Evolutionary conservation across 2,113 vertebrate genomes (phyloP).

Genomic region (Corythoichthys intestinalis): DNA sequence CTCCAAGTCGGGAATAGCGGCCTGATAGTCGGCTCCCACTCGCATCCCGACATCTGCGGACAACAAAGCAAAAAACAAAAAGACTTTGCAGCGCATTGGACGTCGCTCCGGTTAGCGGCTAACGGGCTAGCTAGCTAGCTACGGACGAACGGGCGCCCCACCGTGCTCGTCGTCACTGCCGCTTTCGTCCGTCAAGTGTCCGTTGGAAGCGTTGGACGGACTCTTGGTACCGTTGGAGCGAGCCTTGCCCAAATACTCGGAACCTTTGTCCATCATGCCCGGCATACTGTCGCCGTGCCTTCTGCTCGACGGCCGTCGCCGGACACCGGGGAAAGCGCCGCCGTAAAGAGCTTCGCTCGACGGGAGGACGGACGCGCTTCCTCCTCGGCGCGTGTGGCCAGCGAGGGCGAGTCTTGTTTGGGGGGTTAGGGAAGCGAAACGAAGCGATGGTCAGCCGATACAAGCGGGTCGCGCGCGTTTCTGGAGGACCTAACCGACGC

Average conservation of each 20-base stretch:
- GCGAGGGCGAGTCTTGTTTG: not conserved
- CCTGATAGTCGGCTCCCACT: slow-evolving; percentile 92
- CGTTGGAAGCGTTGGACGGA: slow-evolving; percentile 84
- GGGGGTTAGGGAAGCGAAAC: not conserved
- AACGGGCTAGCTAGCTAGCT: not conserved
- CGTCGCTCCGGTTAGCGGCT: not conserved
- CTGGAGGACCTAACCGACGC: not conserved
- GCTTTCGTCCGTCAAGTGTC: slow-evolving; percentile 88
- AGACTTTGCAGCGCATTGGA: rapidly evolving
- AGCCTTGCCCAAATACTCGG: slow-evolving; percentile 83
- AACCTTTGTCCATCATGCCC: slow-evolving; percentile 91
- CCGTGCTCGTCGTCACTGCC: slow-evolving; percentile 93
- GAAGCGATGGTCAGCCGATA: not conserved
- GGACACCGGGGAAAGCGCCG: not conserved
- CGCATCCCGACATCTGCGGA: slow-evolving; percentile 95
- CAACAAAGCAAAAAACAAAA: not conserved
- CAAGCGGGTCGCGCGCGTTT: not conserved
- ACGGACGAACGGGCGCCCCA: slow-evolving; percentile 74
- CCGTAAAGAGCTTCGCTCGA: not conserved
- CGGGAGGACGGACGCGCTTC: too few species aligned
- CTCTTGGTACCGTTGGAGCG: slow-evolving; percentile 86
- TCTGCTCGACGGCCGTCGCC: not conserved
- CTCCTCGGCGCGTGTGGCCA: not conserved
- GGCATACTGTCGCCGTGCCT: slow-evolving; percentile 71
- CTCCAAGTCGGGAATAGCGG: slow-evolving; percentile 89